Evolutionary conservation across 2,113 vertebrate species (phyloP).

Genomic region (human (Homo sapiens)): GRCh38 chrX:123545001-123545500

Average conservation of each 20-base stretch:
- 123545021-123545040: too few species aligned
- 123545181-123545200: slow-evolving; percentile 61
- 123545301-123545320: background rate
- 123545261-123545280: background rate
- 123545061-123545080: too few species aligned
- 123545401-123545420: background rate
- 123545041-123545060: too few species aligned
- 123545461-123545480: background rate
- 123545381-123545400: background rate
- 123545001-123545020: too few species aligned
- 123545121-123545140: slow-evolving; percentile 44
- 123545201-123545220: slow-evolving; percentile 83
- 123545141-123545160: background rate
- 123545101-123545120: slow-evolving; percentile 5
- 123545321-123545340: background rate
- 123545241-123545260: slow-evolving; percentile 24
- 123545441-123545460: slow-evolving; percentile 37
- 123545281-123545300: background rate
- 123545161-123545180: background rate
- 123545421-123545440: background rate
- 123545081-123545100: background rate
- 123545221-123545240: slow-evolving; percentile 32
- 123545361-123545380: background rate
- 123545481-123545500: background rate
- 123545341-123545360: slow-evolving; percentile 11